Conservation (phyloP, 2,888 invertebrate species). For the Ernsta delagoae region DNA sequence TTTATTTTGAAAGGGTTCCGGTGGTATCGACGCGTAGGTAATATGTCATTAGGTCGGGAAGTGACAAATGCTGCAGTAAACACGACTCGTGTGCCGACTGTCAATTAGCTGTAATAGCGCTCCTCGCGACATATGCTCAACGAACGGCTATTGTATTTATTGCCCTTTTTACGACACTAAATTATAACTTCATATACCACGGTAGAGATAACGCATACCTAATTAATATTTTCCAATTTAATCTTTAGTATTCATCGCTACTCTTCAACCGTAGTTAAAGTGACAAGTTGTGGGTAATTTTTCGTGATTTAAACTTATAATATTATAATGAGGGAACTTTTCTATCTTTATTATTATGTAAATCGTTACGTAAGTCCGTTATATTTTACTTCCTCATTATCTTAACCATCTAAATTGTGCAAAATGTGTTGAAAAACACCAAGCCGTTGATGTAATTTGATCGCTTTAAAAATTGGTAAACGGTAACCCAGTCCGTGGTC, state of each 20-base stretch:
- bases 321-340: neutral
- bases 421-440: constrained; percentile 1
- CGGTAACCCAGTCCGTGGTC: no score
- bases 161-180: constrained; percentile 72
- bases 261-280: neutral
- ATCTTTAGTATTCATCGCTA: constrained; percentile 8
- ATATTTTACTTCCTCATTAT: neutral
- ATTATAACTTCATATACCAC: constrained; percentile 55
- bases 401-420: constrained; percentile 3
- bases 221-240: constrained; percentile 15
- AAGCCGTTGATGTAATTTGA: neutral
- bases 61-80: constrained; percentile 78
- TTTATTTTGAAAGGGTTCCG: constrained; percentile 59
- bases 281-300: constrained; percentile 10
- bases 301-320: constrained; percentile 3
- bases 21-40: constrained; percentile 52
- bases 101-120: constrained; percentile 77
- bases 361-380: neutral
- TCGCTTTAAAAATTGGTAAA: neutral
- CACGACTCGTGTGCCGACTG: constrained; percentile 68
- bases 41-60: constrained; percentile 71
- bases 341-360: neutral
- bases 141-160: constrained; percentile 69
- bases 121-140: constrained; percentile 72
- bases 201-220: neutral